Percentiles rank a stretch among this genome's conserved stretches.
These are phyloP conservation scores for Sebastes kiyomatsui DNA, from an alignment of 2,797 vertebrate genomes.

Conservation along the genomic window DNA sequence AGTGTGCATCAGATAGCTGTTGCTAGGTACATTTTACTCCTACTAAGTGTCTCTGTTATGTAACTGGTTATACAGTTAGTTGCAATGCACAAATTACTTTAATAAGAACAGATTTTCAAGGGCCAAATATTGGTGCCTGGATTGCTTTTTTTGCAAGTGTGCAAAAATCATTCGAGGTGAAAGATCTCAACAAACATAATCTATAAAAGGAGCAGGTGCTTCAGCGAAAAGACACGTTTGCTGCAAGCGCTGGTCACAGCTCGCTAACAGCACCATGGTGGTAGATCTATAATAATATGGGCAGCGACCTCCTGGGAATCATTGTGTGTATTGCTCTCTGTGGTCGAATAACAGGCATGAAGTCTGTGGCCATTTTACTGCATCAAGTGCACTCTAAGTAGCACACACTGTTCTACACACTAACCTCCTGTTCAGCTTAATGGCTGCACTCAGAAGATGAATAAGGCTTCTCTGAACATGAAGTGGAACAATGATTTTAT, in stretches of 20 bases:
- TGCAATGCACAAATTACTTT: neutral
- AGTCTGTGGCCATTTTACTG: constrained; percentile 24
- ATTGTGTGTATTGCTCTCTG: constrained; percentile 12
- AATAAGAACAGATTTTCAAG: neutral
- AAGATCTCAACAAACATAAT: neutral
- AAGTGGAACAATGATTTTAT: neutral
- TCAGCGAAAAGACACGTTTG: neutral
- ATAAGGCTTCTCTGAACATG: neutral
- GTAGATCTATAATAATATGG: constrained; percentile 6
- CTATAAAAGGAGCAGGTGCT: neutral
- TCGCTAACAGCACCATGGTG: neutral
- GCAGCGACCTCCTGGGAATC: constrained; percentile 6
- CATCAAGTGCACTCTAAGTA: constrained; percentile 6
- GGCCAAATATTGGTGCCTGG: neutral
- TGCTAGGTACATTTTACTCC: neutral
- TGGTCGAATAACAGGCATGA: constrained; percentile 20
- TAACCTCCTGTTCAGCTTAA: neutral
- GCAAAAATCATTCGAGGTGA: neutral
- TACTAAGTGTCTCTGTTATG: neutral
- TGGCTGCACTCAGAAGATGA: neutral
- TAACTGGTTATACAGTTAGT: neutral
- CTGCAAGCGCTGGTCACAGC: neutral
- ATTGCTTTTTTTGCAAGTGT: neutral
- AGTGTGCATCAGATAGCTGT: neutral
- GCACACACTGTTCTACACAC: constrained; percentile 8